These are phyloP conservation scores for Pollachius pollachius DNA, from an alignment of 2,113 vertebrate genomes.

Conservation along the genomic window DNA sequence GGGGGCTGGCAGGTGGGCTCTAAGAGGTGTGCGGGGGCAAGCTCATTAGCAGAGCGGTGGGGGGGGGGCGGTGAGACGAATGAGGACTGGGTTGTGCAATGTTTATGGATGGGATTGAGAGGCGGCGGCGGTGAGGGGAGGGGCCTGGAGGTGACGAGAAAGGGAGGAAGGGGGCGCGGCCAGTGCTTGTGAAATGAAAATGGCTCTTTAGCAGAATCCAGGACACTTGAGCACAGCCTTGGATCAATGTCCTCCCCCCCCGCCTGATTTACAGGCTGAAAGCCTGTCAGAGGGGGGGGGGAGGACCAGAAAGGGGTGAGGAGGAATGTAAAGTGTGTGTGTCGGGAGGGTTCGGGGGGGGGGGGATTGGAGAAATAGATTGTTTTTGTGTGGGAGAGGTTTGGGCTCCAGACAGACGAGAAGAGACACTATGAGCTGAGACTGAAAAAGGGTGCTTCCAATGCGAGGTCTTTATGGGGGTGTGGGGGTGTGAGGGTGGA, in stretches of 20 bases:
- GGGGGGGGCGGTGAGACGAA: background rate
- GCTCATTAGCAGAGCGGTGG: no score
- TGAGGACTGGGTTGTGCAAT: constrained; percentile 7
- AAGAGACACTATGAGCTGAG: no score
- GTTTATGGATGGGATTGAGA: constrained; percentile 29
- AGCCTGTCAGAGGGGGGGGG: constrained; percentile 71
- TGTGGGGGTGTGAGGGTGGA: no score
- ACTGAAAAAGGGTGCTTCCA: no score
- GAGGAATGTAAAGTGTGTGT: constrained; percentile 27
- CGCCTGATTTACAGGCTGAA: constrained; percentile 79
- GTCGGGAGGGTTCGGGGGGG: no score
- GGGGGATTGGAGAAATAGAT: no score
- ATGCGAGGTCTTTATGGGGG: no score
- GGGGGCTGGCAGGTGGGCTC: background rate
- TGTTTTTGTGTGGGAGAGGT: no score
- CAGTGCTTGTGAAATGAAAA: constrained; percentile 81
- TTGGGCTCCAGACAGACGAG: no score
- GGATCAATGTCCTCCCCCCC: constrained; percentile 70
- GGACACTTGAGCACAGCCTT: constrained; percentile 73
- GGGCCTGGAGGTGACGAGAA: constrained; percentile 48
- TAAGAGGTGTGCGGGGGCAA: no score
- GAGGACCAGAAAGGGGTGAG: constrained; percentile 43
- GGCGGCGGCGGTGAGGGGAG: constrained; percentile 52
- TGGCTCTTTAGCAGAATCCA: constrained; percentile 82
- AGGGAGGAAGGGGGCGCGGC: constrained; percentile 52